Percentiles rank a stretch among this genome's conserved stretches.
Conservation (phyloP, 2,113 vertebrate species). For the Phainopepla nitens region DNA sequence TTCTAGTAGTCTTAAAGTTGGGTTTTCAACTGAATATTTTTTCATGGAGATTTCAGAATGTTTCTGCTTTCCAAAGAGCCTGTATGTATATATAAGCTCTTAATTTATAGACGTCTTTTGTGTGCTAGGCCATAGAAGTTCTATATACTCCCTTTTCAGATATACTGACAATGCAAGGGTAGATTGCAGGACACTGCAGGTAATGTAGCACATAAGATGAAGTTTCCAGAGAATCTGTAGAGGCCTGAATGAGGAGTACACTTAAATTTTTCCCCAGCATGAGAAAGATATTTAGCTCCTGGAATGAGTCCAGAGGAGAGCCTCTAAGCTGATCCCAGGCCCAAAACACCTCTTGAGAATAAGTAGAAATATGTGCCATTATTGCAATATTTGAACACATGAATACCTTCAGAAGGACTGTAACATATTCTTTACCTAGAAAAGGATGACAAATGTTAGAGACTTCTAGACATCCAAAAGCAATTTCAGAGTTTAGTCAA, state of each 20-base stretch:
- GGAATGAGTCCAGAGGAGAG: background rate
- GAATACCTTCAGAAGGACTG: background rate
- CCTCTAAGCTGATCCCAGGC: background rate
- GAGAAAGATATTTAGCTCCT: background rate
- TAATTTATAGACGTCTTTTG: background rate
- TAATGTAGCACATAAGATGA: fast-evolving
- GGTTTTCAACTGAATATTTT: background rate
- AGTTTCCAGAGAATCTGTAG: background rate
- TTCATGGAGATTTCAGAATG: background rate
- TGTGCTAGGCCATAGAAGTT: background rate
- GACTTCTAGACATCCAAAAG: background rate
- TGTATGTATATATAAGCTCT: background rate
- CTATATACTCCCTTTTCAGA: fast-evolving
- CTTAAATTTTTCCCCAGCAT: background rate
- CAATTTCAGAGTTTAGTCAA: conserved; percentile 5
- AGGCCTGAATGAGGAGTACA: background rate
- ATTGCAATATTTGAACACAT: background rate
- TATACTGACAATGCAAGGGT: background rate
- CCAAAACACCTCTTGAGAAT: background rate
- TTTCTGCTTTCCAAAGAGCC: background rate
- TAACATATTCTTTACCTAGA: background rate
- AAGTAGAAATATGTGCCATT: background rate
- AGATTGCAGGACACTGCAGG: background rate
- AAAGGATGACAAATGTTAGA: background rate
- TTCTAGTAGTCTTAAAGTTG: background rate